These are phyloP conservation scores for Hirtodrosophila confusa DNA, from an alignment of 2,888 invertebrate genomes.

Conservation along the genomic window DNA sequence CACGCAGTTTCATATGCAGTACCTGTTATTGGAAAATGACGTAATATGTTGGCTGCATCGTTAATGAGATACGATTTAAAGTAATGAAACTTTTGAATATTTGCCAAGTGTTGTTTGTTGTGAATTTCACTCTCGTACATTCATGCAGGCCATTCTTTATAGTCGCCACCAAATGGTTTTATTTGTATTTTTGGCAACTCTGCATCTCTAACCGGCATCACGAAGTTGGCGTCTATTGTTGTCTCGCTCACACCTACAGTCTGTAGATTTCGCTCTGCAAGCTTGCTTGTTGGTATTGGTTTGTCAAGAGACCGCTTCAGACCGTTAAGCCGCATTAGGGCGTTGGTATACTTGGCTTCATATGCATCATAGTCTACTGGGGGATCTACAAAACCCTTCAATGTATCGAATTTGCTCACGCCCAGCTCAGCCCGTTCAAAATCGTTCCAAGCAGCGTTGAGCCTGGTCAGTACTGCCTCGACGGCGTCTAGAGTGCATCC, in stretches of 20 bases:
- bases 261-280: too few relatives aligned
- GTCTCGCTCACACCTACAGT: neutral
- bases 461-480: neutral
- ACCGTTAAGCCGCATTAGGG: neutral
- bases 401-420: too few relatives aligned
- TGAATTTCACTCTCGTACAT: neutral
- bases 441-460: too few relatives aligned
- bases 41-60: too few relatives aligned
- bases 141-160: neutral
- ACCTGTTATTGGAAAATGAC: too few relatives aligned
- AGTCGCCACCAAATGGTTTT: neutral
- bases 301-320: neutral
- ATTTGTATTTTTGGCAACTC: neutral
- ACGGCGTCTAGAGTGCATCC: neutral
- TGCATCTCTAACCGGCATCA: too few relatives aligned
- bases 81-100: neutral
- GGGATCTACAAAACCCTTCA: too few relatives aligned
- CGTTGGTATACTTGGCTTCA: neutral
- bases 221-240: neutral
- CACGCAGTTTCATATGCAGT: too few relatives aligned
- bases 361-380: too few relatives aligned
- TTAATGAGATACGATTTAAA: too few relatives aligned
- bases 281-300: neutral
- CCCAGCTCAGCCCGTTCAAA: too few relatives aligned
- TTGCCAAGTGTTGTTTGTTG: neutral